Conservation (phyloP, 2,888 invertebrate genomes). For the Saturnia pavonia region DNA sequence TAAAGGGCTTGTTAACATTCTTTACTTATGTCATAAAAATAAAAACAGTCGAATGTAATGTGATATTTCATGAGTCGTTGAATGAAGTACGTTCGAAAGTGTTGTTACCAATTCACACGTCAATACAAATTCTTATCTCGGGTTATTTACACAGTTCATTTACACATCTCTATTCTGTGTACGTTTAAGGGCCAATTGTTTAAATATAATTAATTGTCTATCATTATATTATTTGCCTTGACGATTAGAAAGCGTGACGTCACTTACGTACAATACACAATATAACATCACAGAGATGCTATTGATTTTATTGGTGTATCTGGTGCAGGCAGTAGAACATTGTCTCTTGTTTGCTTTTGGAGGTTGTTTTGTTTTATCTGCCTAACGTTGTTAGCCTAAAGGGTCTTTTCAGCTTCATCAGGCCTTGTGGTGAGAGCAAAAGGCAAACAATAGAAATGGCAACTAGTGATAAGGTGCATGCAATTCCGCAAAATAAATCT, state of each 20-base stretch:
- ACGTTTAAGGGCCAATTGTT: background rate
- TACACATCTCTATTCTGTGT: slow-evolving; percentile 1
- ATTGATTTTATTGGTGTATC: background rate
- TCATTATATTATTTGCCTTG: slow-evolving; percentile 7
- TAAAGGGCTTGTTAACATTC: background rate
- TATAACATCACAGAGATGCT: background rate
- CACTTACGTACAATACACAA: background rate
- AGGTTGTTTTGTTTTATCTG: no score
- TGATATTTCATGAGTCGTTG: slow-evolving; percentile 4
- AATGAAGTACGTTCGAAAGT: slow-evolving; percentile 9
- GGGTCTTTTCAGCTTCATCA: no score
- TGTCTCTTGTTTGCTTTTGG: no score
- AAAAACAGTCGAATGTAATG: background rate
- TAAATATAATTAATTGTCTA: slow-evolving; percentile 1
- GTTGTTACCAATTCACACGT: slow-evolving; percentile 13
- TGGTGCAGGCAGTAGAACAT: background rate
- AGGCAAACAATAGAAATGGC: no score
- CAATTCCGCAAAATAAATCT: no score
- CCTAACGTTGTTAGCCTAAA: no score
- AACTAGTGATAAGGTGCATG: no score
- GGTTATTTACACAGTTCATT: slow-evolving; percentile 7
- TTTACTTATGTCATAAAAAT: background rate
- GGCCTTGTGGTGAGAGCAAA: no score
- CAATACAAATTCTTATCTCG: slow-evolving; percentile 8
- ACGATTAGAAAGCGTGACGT: background rate